Conservation (phyloP, 2,888 invertebrate genomes). For the Eupithecia centaureata region DNA sequence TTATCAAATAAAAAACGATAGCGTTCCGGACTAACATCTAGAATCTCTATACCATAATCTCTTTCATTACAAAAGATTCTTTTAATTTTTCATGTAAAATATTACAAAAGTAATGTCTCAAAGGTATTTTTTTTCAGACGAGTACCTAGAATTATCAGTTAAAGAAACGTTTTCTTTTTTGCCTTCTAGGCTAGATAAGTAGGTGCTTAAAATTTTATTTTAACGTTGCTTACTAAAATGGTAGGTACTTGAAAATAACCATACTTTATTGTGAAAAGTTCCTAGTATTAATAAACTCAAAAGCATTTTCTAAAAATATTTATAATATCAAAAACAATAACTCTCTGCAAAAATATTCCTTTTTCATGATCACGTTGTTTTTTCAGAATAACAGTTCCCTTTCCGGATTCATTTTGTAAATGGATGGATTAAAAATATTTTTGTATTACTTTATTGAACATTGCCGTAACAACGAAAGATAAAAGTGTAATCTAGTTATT, state of each 20-base stretch:
- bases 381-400: background rate
- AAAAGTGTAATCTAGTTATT: conserved; percentile 65
- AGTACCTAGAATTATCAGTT: no score
- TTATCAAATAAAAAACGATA: no score
- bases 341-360: background rate
- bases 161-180: no score
- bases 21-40: no score
- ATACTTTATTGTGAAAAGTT: background rate
- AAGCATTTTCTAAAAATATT: background rate
- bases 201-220: no score
- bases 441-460: conserved; percentile 49
- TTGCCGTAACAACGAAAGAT: conserved; percentile 53
- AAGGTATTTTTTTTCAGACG: no score
- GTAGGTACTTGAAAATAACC: background rate
- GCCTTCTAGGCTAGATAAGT: no score
- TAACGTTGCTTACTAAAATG: no score
- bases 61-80: no score
- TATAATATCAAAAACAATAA: background rate
- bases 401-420: conserved; percentile 5
- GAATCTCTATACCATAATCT: no score
- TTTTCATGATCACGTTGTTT: background rate
- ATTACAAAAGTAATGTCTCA: no score
- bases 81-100: no score
- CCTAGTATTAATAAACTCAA: background rate
- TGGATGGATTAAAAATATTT: conserved; percentile 42